Conservation (phyloP, 1,140 invertebrate genomes). For the Cardiocondyla obscurior region DNA sequence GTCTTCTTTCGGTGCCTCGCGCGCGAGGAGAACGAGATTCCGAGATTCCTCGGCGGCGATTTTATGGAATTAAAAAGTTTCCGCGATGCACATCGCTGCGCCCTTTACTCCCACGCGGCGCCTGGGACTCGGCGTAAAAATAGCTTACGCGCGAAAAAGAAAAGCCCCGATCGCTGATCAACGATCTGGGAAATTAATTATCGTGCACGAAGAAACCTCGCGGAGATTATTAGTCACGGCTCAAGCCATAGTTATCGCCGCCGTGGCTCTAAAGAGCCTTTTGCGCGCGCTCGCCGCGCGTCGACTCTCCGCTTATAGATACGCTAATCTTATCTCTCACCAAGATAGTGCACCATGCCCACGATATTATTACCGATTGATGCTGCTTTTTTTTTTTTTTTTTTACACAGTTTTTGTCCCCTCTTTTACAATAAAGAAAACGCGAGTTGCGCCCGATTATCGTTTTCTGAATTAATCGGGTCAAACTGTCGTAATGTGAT, state of each 20-base stretch:
- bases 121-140: constrained; percentile 21
- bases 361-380: constrained; percentile 60
- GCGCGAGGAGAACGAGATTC: constrained; percentile 14
- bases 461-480: constrained; percentile 12
- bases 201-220: constrained; percentile 62
- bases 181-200: constrained; percentile 72
- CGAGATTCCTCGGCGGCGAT: constrained; percentile 50
- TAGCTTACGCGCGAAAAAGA: constrained; percentile 59
- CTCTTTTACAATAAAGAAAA: constrained; percentile 1
- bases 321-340: constrained; percentile 69
- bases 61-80: constrained; percentile 63
- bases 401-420: constrained; percentile 20
- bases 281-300: constrained; percentile 20
- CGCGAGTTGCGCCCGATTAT: background rate
- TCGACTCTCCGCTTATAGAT: constrained; percentile 56
- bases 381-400: constrained; percentile 42
- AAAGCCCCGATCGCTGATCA: constrained; percentile 67
- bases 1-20: background rate
- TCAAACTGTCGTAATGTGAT: background rate
- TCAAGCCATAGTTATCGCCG: constrained; percentile 59
- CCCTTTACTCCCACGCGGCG: constrained; percentile 58
- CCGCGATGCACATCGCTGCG: constrained; percentile 50
- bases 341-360: constrained; percentile 63
- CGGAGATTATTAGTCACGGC: constrained; percentile 70
- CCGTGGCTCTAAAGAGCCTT: constrained; percentile 60